These are phyloP conservation scores for Sterrhoptilus dennistouni DNA, from an alignment of 2,113 vertebrate species.

Conservation along the genomic window DNA sequence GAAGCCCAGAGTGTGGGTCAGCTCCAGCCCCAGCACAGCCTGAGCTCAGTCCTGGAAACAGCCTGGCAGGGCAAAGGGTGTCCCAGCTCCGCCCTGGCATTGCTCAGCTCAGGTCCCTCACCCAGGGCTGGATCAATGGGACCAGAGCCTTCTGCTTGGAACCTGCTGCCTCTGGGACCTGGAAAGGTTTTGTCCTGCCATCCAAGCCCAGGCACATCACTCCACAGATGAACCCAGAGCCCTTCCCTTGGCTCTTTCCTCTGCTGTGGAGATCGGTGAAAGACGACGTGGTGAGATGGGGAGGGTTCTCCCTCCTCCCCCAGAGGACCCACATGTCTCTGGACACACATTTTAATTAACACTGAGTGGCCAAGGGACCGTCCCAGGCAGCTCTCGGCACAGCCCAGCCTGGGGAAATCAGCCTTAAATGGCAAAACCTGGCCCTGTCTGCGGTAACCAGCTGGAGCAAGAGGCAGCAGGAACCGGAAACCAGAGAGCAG, in stretches of 20 bases:
- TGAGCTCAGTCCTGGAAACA: background rate
- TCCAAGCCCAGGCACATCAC: accelerated
- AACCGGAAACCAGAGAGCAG: conserved; percentile 56
- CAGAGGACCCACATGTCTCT: background rate
- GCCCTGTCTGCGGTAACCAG: background rate
- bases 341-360: background rate
- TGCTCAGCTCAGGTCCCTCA: accelerated
- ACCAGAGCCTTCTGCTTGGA: background rate
- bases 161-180: background rate
- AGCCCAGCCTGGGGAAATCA: conserved; percentile 1
- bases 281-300: accelerated
- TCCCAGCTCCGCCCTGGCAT: background rate
- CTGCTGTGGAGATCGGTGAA: accelerated
- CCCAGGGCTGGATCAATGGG: background rate
- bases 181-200: background rate
- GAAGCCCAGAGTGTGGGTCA: background rate
- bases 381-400: background rate
- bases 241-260: background rate
- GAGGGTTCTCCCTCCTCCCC: background rate
- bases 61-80: background rate
- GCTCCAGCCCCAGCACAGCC: background rate
- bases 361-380: accelerated
- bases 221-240: background rate
- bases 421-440: conserved; percentile 63
- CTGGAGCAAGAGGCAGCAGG: background rate